Base-by-base conservation (phyloP, 1,140 invertebrate genomes). In the Drosophila lowei region DNA sequence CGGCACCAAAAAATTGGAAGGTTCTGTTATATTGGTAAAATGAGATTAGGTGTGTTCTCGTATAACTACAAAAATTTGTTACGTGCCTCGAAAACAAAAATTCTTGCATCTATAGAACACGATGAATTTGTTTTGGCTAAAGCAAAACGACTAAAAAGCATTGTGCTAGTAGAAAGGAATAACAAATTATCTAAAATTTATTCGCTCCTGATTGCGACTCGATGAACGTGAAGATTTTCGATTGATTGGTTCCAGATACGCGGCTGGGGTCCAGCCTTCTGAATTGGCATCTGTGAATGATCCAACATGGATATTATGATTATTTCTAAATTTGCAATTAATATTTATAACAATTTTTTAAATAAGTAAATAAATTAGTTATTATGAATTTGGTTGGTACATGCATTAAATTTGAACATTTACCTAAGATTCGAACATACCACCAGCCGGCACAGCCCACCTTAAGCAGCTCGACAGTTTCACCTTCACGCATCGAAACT, bases 401-500 rank as follows among this genome's bases (percentile, higher is more conserved):
- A 15, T 47, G 44, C 44, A 3, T 47, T 47, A 47, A 42, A 55
- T 0, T 53, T 23, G 23, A 43, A 41, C 41, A 90, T 53, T 92
- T 93, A 95, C 95, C 95, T 79, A 96, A 92, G 13, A 96, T 93
- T 78, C 96, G 95, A 68, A 98, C 97, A 93, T 97, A 98, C 97
- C 97, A 98, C 98, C 98, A 99, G 47, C 98, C 97, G 64, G 97
- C 97, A 92, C 96, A 97, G 63, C 97, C 97, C 46, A 97, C 95
- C 92, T 98, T 97, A 23, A 97, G 92, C 48, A 98, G 93, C 91
- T 98, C 96, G 63, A 97, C 94, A 79, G 94, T 94, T 92, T 98
- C 97, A 4, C 97, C 97, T 92, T 98, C 97, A 41, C 94, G 94
- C 92, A 99, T 94, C 55, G 95, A 96, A 23, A 98, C 95, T 92